phyloP scores from a whole-genome alignment of 2,797 vertebrate genomes.

The Antennarius maculatus region DNA sequence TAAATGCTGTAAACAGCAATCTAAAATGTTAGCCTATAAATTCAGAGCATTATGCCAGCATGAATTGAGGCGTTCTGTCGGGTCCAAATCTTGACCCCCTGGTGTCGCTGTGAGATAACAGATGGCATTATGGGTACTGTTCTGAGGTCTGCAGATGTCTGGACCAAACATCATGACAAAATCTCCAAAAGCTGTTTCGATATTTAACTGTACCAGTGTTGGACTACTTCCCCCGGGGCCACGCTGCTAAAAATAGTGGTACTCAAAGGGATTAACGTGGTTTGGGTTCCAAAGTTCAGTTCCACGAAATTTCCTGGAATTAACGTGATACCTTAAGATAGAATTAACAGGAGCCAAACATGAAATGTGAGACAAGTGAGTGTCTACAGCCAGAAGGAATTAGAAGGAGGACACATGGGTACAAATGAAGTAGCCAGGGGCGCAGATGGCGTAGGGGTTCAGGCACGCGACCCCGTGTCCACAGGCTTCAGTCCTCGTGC shows the following conservation, averaged over 20 bases:
- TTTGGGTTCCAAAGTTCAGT: constrained; percentile 36
- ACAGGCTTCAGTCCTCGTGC: too few species aligned
- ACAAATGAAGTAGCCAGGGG: background rate
- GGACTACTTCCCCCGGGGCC: constrained; percentile 8
- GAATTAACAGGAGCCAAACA: constrained; percentile 17
- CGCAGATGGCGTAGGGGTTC: too few species aligned
- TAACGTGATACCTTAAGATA: constrained; percentile 47
- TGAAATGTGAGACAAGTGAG: constrained; percentile 39
- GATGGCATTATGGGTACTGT: background rate
- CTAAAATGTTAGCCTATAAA: background rate
- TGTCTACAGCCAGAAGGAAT: background rate
- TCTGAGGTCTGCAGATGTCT: background rate
- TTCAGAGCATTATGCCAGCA: background rate
- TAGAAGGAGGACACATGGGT: background rate
- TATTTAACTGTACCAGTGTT: constrained; percentile 21
- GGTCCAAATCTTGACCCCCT: background rate
- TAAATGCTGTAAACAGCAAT: background rate
- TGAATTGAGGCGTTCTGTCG: background rate
- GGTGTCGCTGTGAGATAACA: constrained; percentile 16
- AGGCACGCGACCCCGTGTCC: too few species aligned
- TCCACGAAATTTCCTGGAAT: constrained; percentile 45
- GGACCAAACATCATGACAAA: background rate
- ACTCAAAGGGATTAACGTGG: constrained; percentile 29
- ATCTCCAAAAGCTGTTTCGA: background rate
- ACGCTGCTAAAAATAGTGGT: constrained; percentile 32